phyloP scores from a whole-genome alignment of 2,888 invertebrate genomes.

The Scaeva pyrastri region DNA sequence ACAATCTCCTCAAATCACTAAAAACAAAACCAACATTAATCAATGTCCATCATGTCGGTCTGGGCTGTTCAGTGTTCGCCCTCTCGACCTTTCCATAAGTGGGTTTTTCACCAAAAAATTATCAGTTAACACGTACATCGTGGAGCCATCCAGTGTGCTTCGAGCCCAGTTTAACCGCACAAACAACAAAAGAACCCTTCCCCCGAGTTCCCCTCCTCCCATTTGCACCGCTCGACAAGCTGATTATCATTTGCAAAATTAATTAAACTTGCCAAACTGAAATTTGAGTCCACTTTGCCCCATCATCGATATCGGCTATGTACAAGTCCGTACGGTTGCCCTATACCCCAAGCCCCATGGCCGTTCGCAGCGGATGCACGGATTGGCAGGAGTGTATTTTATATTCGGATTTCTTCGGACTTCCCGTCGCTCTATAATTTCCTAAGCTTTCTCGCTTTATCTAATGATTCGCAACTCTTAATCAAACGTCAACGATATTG shows the following conservation, averaged over 20 bases:
- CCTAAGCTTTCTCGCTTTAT: conserved; percentile 16
- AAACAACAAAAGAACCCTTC: background rate
- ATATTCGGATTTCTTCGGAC: conserved; percentile 20
- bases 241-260: conserved; percentile 63
- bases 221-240: background rate
- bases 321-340: conserved; percentile 49
- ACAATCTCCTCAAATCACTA: background rate
- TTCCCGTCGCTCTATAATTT: conserved; percentile 1
- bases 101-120: conserved; percentile 21
- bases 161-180: background rate
- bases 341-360: background rate
- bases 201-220: background rate
- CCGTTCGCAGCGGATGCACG: background rate
- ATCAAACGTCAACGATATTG: conserved; percentile 74
- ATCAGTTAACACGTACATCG: conserved; percentile 38
- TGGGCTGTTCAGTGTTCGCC: background rate
- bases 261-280: conserved; percentile 68
- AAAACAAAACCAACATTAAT: conserved; percentile 21
- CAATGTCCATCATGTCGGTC: conserved; percentile 13
- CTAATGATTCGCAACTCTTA: conserved; percentile 61
- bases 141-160: background rate
- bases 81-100: background rate
- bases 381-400: background rate
- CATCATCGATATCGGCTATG: conserved; percentile 12
- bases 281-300: conserved; percentile 61